Percentiles rank a stretch among this genome's conserved stretches.
Evolutionary conservation across 1,140 invertebrate genomes (phyloP).

Genomic region (Rhopalosiphum maidis): DNA sequence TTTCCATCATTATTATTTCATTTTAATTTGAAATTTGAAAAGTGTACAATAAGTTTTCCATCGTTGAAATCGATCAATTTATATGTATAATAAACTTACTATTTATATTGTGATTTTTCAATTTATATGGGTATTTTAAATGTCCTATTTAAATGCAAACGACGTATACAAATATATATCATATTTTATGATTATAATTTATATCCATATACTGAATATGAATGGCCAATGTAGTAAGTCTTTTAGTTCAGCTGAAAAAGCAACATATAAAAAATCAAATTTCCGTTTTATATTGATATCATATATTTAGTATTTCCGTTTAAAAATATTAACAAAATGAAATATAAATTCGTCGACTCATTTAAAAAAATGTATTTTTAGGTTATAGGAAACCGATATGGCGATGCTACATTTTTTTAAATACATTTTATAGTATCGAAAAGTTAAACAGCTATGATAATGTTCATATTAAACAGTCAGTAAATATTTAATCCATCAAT

Average conservation of each 20-base stretch:
- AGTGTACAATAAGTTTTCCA: neutral
- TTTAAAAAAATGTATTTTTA: neutral
- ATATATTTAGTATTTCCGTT: neutral
- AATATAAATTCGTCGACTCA: neutral
- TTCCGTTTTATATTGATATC: neutral
- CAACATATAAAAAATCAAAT: neutral
- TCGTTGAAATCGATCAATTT: neutral
- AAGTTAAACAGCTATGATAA: neutral
- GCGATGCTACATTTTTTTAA: neutral
- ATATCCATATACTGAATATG: neutral
- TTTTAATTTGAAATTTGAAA: neutral
- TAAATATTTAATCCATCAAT: neutral
- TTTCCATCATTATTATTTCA: neutral
- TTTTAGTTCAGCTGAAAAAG: neutral
- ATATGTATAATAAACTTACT: neutral
- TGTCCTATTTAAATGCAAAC: constrained; percentile 15
- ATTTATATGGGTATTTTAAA: neutral
- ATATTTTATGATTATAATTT: constrained; percentile 40
- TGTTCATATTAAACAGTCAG: neutral
- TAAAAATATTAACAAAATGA: neutral
- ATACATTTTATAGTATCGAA: neutral
- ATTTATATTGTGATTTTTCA: constrained; percentile 14
- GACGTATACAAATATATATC: constrained; percentile 3
- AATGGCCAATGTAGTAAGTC: neutral
- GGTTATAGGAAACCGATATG: neutral